Percentiles rank a stretch among this genome's conserved stretches.
Evolutionary conservation across 1,140 invertebrate genomes (phyloP).

Genomic region (Scylla paramamosain): DNA sequence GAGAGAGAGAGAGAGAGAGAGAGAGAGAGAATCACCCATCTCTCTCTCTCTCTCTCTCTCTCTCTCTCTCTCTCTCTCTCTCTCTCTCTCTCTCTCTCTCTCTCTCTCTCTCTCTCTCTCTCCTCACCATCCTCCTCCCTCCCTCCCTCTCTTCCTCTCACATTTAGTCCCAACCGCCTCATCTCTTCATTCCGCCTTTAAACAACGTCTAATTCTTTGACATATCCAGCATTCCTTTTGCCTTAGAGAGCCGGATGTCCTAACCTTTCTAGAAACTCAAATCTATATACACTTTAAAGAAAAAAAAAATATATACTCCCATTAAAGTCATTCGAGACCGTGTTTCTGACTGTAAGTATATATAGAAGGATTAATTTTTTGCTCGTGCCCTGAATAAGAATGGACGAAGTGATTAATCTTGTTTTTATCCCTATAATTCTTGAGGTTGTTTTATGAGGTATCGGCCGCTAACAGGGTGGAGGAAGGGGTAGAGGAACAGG

Average conservation of each 20-base stretch:
- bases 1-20: too few relatives aligned
- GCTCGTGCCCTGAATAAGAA: neutral
- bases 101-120: too few relatives aligned
- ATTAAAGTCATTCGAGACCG: constrained; percentile 5
- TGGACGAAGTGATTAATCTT: neutral
- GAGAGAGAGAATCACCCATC: neutral
- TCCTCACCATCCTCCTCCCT: too few relatives aligned
- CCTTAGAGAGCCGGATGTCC: neutral
- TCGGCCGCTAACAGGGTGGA: constrained; percentile 17
- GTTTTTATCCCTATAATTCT: constrained; percentile 1
- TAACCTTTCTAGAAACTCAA: neutral
- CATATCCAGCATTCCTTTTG: neutral
- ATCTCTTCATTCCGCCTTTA: too few relatives aligned
- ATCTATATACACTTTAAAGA: neutral
- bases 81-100: too few relatives aligned
- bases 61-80: too few relatives aligned
- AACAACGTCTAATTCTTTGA: neutral
- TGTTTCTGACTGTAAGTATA: constrained; percentile 7
- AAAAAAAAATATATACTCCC: neutral
- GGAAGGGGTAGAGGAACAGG: neutral
- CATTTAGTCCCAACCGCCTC: too few relatives aligned
- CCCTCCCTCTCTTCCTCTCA: too few relatives aligned
- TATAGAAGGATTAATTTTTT: constrained; percentile 5
- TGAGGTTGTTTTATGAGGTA: neutral
- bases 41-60: too few relatives aligned